Base-by-base conservation (phyloP, 2,888 invertebrate species). In the Marasmarcha lunaedactyla region DNA sequence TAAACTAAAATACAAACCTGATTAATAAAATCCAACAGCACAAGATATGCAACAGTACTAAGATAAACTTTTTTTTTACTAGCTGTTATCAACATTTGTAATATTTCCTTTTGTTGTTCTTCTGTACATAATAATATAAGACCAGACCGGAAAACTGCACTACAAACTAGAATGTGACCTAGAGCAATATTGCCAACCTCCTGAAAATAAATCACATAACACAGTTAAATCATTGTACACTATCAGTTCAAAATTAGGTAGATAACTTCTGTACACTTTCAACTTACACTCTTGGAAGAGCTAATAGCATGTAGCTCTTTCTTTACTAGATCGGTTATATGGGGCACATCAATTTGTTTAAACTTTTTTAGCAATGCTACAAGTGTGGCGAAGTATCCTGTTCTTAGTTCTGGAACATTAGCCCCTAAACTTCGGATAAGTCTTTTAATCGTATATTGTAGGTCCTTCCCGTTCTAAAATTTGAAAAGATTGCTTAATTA, bases 401-500 rank as follows among this genome's bases (percentile, higher is more conserved):
- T 85, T 49, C 90, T 85, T 20, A 89, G 85, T 14, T 81, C 77
- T 14, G 85, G 81, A 30, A 88, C 83, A 13, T 89, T 87, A 1
- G 92, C 88, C 25, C 91, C 91, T 44, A 92, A 71, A 45, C 93
- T 92, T 49, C 91, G 83, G 2, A 93, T 79, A 37, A 93, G 67
- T 50, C 93, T 84, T 46, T 86, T 88, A 26, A 93, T 57, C 0
- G 87, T 86, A 70, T 93, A 92, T 36, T 85, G 72, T 9, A 89
- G 48, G 59, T 92, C 90, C 59, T 86, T 84, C 52, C 76, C 77
- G 54, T 79, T 85, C 90, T 89, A 56, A 43, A 78, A 51, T 45
- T 30, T 51, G 46, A 44, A 42, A 47, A 11, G 36, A n/a, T 40
- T 35, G 42, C 35, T 13, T 38, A 44, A 41, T 4, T 38, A 1